phyloP scores from a whole-genome alignment of 2,888 invertebrate genomes.

The Halocaridina rubra region DNA sequence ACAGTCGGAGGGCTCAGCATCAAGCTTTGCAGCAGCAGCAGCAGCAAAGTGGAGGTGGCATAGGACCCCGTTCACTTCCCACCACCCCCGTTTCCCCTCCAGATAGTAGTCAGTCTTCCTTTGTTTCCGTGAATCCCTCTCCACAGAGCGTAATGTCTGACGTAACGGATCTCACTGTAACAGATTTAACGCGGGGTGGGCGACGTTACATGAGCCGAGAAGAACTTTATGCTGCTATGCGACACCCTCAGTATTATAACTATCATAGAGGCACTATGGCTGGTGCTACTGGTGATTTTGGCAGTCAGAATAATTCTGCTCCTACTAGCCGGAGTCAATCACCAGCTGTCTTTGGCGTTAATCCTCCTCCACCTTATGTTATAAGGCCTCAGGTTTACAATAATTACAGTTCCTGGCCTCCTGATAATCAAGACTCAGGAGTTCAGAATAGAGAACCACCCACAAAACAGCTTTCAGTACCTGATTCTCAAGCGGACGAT shows the following conservation, averaged over 20 bases:
- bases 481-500: conserved; percentile 43
- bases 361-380: conserved; percentile 56
- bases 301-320: conserved; percentile 51
- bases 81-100: conserved; percentile 62
- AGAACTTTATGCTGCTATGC: conserved; percentile 62
- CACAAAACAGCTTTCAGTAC: not conserved
- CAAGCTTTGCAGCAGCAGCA: conserved; percentile 49
- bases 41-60: conserved; percentile 34
- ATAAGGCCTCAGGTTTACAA: conserved; percentile 58
- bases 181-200: conserved; percentile 56
- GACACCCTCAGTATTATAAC: conserved; percentile 63
- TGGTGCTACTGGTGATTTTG: conserved; percentile 41
- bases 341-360: conserved; percentile 63
- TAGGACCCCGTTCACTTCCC: conserved; percentile 55
- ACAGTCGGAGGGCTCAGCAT: conserved; percentile 58
- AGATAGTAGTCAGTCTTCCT: conserved; percentile 48
- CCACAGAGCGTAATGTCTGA: conserved; percentile 51
- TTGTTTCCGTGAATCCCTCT: conserved; percentile 49
- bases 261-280: conserved; percentile 42
- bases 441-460: conserved; percentile 13
- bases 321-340: conserved; percentile 59
- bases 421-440: conserved; percentile 31
- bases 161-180: conserved; percentile 57
- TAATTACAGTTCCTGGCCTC: conserved; percentile 43
- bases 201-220: conserved; percentile 63